Percentiles rank a stretch among this genome's conserved stretches.
phyloP scores from a whole-genome alignment of 2,113 vertebrate species.

The Serilophus lunatus region DNA sequence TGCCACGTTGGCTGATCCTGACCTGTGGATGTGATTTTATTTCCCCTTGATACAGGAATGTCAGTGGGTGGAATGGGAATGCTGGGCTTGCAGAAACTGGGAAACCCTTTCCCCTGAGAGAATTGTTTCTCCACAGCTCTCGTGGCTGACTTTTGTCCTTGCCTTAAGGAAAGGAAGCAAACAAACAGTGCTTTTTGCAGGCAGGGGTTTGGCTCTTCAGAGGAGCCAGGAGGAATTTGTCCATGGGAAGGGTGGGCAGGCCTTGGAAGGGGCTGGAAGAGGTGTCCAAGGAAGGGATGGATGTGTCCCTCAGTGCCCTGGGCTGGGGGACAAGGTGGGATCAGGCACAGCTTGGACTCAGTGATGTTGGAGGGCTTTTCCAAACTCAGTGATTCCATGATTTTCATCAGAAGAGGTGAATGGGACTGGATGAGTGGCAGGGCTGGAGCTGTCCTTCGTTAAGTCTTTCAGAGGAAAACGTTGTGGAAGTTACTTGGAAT shows the following conservation, averaged over 20 bases:
- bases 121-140: constrained; percentile 26
- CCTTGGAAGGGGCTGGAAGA: background rate
- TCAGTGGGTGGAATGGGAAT: constrained; percentile 57
- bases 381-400: background rate
- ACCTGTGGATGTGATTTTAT: constrained; percentile 40
- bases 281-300: background rate
- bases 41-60: constrained; percentile 43
- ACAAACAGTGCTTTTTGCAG: constrained; percentile 2
- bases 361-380: background rate
- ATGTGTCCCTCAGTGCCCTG: background rate
- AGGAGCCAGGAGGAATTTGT: background rate
- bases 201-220: background rate
- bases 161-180: constrained; percentile 21
- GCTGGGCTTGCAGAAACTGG: constrained; percentile 54
- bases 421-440: background rate
- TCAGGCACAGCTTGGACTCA: rapidly evolving
- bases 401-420: background rate
- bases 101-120: constrained; percentile 37
- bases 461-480: rapidly evolving
- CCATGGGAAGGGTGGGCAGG: background rate
- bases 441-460: background rate
- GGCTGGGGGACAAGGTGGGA: background rate
- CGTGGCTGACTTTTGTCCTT: constrained; percentile 27
- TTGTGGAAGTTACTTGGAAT: background rate
- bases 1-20: background rate